phyloP scores from a whole-genome alignment of 2,797 vertebrate genomes.

The Oreonectes daqikongensis region DNA sequence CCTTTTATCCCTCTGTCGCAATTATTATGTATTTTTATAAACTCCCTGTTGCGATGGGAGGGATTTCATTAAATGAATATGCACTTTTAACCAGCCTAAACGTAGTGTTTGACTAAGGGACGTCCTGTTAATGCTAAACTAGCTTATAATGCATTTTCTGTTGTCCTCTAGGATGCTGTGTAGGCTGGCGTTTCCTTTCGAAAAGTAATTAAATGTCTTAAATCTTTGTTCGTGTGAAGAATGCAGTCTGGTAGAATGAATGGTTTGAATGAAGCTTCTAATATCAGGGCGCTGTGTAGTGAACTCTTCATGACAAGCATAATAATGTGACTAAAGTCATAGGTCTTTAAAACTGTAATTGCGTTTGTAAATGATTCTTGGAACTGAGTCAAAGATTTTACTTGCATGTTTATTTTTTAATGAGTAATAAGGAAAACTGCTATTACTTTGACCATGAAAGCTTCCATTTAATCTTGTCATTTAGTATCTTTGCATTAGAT shows the following conservation, averaged over 20 bases:
- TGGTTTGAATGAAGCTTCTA: background rate
- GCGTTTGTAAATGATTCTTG: background rate
- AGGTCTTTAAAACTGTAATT: background rate
- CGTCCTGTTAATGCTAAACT: background rate
- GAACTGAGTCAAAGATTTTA: background rate
- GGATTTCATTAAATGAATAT: conserved; percentile 16
- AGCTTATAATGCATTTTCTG: background rate
- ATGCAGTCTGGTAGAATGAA: background rate
- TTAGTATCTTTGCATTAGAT: background rate
- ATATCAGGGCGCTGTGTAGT: background rate
- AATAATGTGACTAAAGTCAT: background rate
- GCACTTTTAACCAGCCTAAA: background rate
- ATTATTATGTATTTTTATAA: conserved; percentile 34
- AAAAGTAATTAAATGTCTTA: conserved; percentile 10
- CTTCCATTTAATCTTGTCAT: background rate
- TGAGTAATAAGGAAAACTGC: background rate
- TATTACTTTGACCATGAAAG: background rate
- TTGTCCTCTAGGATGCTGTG: background rate
- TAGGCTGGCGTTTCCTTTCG: background rate
- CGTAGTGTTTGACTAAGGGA: background rate
- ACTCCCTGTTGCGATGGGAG: conserved; percentile 13
- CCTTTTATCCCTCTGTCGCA: background rate
- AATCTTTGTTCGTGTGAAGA: background rate
- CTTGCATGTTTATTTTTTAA: background rate
- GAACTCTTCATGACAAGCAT: background rate